A percentile compares a stretch with the other conserved stretches of the same genome.
These are phyloP conservation scores for Trigoniulus corallinus DNA, from an alignment of 1,140 invertebrate species.

Conservation along the genomic window DNA sequence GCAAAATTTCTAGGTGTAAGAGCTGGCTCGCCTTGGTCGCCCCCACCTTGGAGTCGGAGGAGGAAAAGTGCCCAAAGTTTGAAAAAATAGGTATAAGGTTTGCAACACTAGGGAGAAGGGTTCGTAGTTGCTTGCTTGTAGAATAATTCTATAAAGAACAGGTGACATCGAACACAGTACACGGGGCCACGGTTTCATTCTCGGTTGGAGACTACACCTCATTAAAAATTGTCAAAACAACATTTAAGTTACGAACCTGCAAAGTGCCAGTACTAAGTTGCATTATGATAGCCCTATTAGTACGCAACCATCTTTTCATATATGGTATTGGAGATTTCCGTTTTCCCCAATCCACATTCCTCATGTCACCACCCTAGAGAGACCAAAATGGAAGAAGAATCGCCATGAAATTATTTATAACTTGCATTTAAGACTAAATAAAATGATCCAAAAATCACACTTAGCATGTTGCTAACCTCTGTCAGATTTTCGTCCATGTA, in stretches of 20 bases:
- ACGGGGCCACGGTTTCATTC: too few species aligned
- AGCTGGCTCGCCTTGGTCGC: too few species aligned
- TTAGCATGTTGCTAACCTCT: conserved; percentile 21
- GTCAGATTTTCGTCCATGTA: conserved; percentile 46
- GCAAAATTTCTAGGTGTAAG: too few species aligned
- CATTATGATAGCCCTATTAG: conserved; percentile 39
- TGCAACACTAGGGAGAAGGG: too few species aligned
- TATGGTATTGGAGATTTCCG: conserved; percentile 25
- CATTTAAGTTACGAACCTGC: conserved; percentile 27
- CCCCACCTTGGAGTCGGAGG: too few species aligned
- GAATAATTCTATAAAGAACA: too few species aligned
- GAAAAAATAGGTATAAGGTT: too few species aligned
- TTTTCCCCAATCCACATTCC: conserved; percentile 15
- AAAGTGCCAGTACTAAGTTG: conserved; percentile 41
- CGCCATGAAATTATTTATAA: too few species aligned
- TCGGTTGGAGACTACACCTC: background rate
- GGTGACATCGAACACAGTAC: too few species aligned
- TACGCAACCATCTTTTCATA: conserved; percentile 38
- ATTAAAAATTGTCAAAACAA: conserved; percentile 2
- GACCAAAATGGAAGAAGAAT: too few species aligned
- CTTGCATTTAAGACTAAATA: conserved; percentile 17
- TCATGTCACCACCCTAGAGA: conserved; percentile 31
- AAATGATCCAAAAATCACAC: background rate
- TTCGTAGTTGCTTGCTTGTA: too few species aligned
- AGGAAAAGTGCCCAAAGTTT: too few species aligned